Conservation (phyloP, 2,888 invertebrate species). For the Dicycla oo region DNA sequence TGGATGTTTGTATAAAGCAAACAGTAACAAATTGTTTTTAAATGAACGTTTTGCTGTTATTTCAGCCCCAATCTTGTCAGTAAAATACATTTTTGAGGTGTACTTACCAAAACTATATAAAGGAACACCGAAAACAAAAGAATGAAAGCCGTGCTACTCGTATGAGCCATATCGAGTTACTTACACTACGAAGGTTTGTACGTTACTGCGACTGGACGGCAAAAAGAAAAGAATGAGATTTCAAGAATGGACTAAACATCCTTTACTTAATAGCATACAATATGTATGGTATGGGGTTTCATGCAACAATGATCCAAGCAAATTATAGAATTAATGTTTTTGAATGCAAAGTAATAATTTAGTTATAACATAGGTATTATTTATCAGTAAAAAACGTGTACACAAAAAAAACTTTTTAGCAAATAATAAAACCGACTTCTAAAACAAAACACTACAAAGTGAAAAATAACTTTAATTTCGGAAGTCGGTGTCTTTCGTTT, state of each 20-base stretch:
- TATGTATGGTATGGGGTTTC: constrained; percentile 45
- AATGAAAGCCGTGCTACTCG: constrained; percentile 64
- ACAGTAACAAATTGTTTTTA: constrained; percentile 40
- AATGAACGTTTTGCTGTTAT: constrained; percentile 31
- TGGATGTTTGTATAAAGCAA: constrained; percentile 27
- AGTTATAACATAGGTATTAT: background rate
- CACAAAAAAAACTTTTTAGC: too few relatives aligned
- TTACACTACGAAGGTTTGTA: constrained; percentile 60
- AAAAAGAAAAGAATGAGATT: constrained; percentile 68
- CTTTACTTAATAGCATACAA: constrained; percentile 67
- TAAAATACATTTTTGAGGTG: constrained; percentile 23
- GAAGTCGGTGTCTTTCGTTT: too few relatives aligned
- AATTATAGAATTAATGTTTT: background rate
- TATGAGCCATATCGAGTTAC: constrained; percentile 71
- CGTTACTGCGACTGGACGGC: constrained; percentile 62
- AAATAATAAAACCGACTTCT: too few relatives aligned
- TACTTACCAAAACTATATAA: constrained; percentile 65
- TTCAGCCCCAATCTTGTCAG: constrained; percentile 3
- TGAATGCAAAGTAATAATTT: background rate
- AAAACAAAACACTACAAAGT: too few relatives aligned
- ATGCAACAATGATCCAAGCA: constrained; percentile 49
- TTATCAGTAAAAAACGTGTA: background rate
- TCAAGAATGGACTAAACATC: constrained; percentile 79
- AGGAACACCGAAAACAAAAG: constrained; percentile 63
- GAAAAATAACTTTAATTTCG: too few relatives aligned